Evolutionary conservation across 2,888 invertebrate genomes (phyloP).

Genomic region (Exephanes ischioxanthus): DNA sequence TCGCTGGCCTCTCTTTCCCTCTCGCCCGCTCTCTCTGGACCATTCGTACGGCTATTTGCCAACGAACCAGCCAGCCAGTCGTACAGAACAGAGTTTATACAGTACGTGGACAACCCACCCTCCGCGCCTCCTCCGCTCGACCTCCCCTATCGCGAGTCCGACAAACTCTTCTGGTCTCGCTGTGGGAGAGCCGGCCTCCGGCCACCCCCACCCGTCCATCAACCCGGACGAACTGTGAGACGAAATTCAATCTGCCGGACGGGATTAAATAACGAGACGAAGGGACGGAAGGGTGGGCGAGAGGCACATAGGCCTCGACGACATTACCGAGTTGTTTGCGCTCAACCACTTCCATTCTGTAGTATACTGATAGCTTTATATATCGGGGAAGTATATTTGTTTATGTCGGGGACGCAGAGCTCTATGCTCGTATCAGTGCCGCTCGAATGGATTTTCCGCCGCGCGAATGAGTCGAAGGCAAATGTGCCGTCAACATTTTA

Average conservation of each 20-base stretch:
- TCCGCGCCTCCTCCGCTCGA: constrained; percentile 50
- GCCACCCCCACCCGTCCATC: constrained; percentile 57
- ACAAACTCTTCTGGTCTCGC: constrained; percentile 64
- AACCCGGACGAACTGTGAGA: constrained; percentile 69
- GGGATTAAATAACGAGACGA: constrained; percentile 56
- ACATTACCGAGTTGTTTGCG: constrained; percentile 47
- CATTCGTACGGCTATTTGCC: constrained; percentile 56
- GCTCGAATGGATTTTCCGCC: constrained; percentile 40
- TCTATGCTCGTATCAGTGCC: constrained; percentile 54
- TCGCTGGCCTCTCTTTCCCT: constrained; percentile 8
- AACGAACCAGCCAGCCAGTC: constrained; percentile 50
- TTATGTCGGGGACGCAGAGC: constrained; percentile 49
- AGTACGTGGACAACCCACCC: constrained; percentile 52
- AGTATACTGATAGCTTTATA: constrained; percentile 18
- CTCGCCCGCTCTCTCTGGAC: constrained; percentile 35
- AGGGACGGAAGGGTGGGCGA: constrained; percentile 45
- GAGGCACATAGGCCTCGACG: constrained; percentile 33
- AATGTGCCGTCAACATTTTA: constrained; percentile 48
- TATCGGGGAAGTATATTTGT: constrained; percentile 32
- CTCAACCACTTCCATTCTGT: constrained; percentile 22
- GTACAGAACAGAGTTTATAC: constrained; percentile 46
- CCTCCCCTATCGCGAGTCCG: constrained; percentile 62
- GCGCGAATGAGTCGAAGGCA: constrained; percentile 59
- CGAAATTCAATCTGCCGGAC: constrained; percentile 79
- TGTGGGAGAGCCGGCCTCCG: constrained; percentile 46